Conservation (phyloP, 1,140 invertebrate genomes). For the Caenorhabditis inopinata region DNA sequence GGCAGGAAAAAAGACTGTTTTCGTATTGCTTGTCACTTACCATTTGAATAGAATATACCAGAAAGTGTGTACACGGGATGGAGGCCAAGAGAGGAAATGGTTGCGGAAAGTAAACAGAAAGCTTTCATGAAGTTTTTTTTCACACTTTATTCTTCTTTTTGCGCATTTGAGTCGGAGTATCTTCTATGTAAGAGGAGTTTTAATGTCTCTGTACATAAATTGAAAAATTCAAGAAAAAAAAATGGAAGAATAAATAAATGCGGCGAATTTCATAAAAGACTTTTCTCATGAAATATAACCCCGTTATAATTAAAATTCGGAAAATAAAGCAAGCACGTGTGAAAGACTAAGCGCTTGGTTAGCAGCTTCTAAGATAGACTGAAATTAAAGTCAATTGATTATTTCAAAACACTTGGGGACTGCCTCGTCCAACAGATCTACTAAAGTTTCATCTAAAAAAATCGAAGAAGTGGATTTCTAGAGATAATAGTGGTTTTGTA, state of each 20-base stretch:
- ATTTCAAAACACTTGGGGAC: no score
- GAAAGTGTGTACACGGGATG: neutral
- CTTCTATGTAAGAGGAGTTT: neutral
- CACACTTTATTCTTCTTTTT: neutral
- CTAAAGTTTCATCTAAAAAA: no score
- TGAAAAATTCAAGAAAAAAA: neutral
- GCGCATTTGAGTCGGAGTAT: neutral
- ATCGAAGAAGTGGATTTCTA: no score
- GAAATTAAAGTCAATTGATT: no score
- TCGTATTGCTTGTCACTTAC: neutral
- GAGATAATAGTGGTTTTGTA: no score
- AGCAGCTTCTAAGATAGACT: no score
- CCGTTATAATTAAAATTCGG: slow-evolving; percentile 5
- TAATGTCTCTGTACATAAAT: neutral
- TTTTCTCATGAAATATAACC: slow-evolving; percentile 20
- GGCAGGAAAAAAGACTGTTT: neutral
- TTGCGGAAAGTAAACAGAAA: neutral
- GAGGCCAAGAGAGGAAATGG: neutral
- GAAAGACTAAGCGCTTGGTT: no score
- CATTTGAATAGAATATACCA: neutral
- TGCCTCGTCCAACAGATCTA: no score
- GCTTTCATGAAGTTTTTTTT: slow-evolving; percentile 15
- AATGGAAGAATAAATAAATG: neutral
- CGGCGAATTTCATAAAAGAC: neutral
- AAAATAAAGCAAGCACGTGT: neutral